Evolutionary conservation across 2,113 vertebrate genomes (phyloP).

Genomic region (Corythoichthys haematopterus): DNA sequence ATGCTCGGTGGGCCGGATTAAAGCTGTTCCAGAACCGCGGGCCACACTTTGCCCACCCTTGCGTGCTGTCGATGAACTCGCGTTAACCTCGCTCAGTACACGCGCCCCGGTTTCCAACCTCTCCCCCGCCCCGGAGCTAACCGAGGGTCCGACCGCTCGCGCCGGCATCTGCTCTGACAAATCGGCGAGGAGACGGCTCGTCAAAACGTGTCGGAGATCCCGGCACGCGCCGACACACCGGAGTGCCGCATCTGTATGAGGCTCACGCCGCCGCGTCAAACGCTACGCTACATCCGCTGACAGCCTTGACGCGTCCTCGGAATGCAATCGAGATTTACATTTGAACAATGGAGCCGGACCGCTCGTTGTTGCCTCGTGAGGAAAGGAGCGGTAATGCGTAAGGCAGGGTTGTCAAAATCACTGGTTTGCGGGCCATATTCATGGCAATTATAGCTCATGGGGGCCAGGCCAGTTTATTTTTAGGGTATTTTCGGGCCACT

Average conservation of each 20-base stretch:
- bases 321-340: slow-evolving; percentile 9
- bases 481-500: no score
- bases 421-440: no score
- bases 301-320: slow-evolving; percentile 25
- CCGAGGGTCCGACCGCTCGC: slow-evolving; percentile 44
- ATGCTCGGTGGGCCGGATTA: no score
- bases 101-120: slow-evolving; percentile 7
- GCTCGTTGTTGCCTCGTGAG: neutral
- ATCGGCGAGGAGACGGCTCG: slow-evolving; percentile 62
- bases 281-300: slow-evolving; percentile 10
- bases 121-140: slow-evolving; percentile 17
- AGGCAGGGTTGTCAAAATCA: neutral
- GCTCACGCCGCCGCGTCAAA: neutral
- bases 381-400: neutral
- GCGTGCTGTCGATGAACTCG: slow-evolving; percentile 34
- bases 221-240: slow-evolving; percentile 5
- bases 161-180: slow-evolving; percentile 60
- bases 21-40: neutral
- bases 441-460: no score
- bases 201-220: slow-evolving; percentile 53
- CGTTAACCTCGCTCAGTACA: slow-evolving; percentile 27
- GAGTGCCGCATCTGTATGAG: slow-evolving; percentile 46
- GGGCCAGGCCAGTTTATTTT: no score
- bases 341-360: neutral
- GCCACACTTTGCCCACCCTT: slow-evolving; percentile 5